Percentiles rank a stretch among this genome's conserved stretches.
Evolutionary conservation across 1,140 invertebrate genomes (phyloP).

Genomic region (Oreohelix idahoensis): DNA sequence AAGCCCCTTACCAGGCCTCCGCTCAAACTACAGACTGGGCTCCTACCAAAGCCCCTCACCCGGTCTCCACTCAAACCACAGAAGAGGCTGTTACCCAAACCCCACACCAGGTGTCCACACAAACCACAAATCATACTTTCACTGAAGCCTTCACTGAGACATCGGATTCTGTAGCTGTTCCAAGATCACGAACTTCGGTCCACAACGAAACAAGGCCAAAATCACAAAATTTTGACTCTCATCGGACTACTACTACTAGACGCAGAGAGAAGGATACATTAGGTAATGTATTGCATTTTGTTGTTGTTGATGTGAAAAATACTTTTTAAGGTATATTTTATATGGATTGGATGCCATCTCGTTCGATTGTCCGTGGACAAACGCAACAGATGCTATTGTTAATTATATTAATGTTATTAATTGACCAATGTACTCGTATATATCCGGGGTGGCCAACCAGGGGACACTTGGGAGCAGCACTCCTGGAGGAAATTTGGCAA

Average conservation of each 20-base stretch:
- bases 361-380: too few species aligned
- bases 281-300: conserved; percentile 4
- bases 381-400: too few species aligned
- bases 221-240: neutral
- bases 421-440: too few species aligned
- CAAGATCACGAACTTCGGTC: neutral
- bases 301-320: too few species aligned
- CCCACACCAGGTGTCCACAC: neutral
- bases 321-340: too few species aligned
- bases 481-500: too few species aligned
- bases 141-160: neutral
- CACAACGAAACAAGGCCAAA: neutral
- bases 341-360: too few species aligned
- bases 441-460: too few species aligned
- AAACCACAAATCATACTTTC: neutral
- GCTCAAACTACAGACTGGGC: neutral
- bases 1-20: neutral
- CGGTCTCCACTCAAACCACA: neutral
- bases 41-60: neutral
- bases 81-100: neutral
- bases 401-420: too few species aligned
- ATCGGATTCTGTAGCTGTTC: neutral
- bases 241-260: neutral
- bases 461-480: too few species aligned
- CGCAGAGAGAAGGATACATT: neutral